Base-by-base conservation (phyloP, 2,888 invertebrate species). In the Heliconius erato region DNA sequence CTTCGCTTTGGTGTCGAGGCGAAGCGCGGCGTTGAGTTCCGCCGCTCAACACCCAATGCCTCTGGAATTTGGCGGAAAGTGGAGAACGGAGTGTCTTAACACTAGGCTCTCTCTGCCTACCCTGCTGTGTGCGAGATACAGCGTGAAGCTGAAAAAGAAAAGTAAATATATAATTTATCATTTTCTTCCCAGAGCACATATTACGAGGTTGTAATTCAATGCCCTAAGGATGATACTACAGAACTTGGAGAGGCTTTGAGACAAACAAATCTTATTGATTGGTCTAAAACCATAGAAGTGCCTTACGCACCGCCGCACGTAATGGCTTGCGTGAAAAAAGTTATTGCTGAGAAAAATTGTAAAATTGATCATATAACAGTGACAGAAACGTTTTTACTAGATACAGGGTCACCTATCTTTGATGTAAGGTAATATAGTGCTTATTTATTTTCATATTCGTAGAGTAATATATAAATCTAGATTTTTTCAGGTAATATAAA, bases 141-240 rank as follows among this genome's bases (percentile, higher is more conserved):
- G n/a, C n/a, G n/a, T n/a, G n/a, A n/a, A n/a, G n/a, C n/a, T n/a
- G n/a, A n/a, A n/a, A n/a, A n/a, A n/a, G n/a, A n/a, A n/a, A n/a
- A n/a, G 7, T 7, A 23, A 9, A 54, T 54, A 54, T 54, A 54
- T 23, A 54, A 54, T 49, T 26, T 28, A 49, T 19, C 0, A 16
- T 35, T 35, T 59, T 40, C 65, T 89, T 89, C 7, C 6, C 88
- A 93, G 93, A 83, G 85, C 63, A 82, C 78, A n/a, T 89, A 85
- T 79, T 88, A 90, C 77, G 92, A 93, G 88, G 76, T 93, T 1
- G 86, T 93, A 28, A 89, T 93, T 32, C 90, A 90, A 76, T 89
- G 89, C 59, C 89, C 91, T 0, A 89, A 71, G 19, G 86, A 90
- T n/a, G 87, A 92, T 76, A 90, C 90, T 1, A 82, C 84, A 16